Base-by-base conservation (phyloP, 2,888 invertebrate genomes). In the Hypena proboscidalis region DNA sequence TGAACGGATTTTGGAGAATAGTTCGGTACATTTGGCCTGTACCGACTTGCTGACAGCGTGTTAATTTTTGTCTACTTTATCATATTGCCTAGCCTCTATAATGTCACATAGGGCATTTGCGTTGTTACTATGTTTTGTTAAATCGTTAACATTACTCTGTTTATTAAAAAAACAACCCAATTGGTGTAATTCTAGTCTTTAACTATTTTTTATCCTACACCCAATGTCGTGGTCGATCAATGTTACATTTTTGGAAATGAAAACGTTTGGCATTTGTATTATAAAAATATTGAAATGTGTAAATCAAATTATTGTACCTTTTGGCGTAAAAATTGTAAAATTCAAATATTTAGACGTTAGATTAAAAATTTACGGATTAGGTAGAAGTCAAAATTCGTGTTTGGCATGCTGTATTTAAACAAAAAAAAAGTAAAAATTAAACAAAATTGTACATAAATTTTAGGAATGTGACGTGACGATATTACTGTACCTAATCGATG, bases 131-230 rank as follows among this genome's bases (percentile, higher is more conserved):
- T 43, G 54, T 60, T 60, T 59, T 71, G 57, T 60, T 61, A 51
- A 47, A 42, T 53, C 47, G 47, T 46, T 56, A 52, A 45, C 51
- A 59, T 48, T 42, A 46, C 30, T 49, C 39, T 65, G 52, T 61
- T 66, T 53, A 41, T 44, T 40, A 33, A 62, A 62, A 54, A 46
- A 42, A 39, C 55, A 57, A 66, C 70, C 67, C 67, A 80, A 88
- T 88, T 84, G 85, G 86, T 86, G 85, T 83, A 82, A 77, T 72
- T 89, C 88, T 88, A 88, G 88, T 85, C 86, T 79, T 85, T 80
- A 77, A 74, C 57, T 63, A 66, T 65, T 71, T 70, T 72, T 67
- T 58, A 67, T 66, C 40, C 45, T 48, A 45, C 47, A 51, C 50
- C 53, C 42, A 43, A 51, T 59, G 56, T 68, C 67, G 68, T 73